Percentiles rank a stretch among this genome's conserved stretches.
Conservation (phyloP, 2,888 invertebrate genomes). For the Sphaerophoria rueppellii region DNA sequence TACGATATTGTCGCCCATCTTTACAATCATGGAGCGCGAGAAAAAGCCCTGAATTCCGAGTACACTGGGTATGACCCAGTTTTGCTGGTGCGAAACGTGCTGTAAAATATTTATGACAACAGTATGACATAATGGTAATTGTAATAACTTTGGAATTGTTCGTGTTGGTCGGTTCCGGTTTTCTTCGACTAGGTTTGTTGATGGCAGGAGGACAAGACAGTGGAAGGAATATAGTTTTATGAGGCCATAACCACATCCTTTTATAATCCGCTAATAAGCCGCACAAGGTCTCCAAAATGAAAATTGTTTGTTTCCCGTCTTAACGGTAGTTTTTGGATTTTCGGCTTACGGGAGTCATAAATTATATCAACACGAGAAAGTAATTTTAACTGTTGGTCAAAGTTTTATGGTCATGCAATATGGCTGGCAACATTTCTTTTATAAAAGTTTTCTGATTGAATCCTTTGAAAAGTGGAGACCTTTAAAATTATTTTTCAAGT, state of each 20-base stretch:
- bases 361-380: conserved; percentile 3
- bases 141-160: conserved; percentile 21
- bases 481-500: too few species aligned
- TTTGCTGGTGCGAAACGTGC: conserved; percentile 37
- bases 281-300: conserved; percentile 9
- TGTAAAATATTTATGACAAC: conserved; percentile 55
- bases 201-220: not conserved
- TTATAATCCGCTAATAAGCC: conserved; percentile 36
- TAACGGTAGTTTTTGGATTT: conserved; percentile 3
- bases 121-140: conserved; percentile 52
- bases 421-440: not conserved
- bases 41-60: not conserved
- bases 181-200: not conserved
- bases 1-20: conserved; percentile 21
- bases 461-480: too few species aligned
- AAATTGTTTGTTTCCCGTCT: conserved; percentile 29
- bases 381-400: not conserved
- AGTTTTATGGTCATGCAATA: not conserved
- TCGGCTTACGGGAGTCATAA: not conserved
- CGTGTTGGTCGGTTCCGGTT: not conserved
- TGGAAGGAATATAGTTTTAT: conserved; percentile 11
- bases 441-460: not conserved
- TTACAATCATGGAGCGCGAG: conserved; percentile 16
- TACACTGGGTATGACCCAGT: conserved; percentile 36
- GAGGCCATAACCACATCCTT: conserved; percentile 10